phyloP scores from a whole-genome alignment of 1,140 invertebrate genomes.

The Papilio machaon region DNA sequence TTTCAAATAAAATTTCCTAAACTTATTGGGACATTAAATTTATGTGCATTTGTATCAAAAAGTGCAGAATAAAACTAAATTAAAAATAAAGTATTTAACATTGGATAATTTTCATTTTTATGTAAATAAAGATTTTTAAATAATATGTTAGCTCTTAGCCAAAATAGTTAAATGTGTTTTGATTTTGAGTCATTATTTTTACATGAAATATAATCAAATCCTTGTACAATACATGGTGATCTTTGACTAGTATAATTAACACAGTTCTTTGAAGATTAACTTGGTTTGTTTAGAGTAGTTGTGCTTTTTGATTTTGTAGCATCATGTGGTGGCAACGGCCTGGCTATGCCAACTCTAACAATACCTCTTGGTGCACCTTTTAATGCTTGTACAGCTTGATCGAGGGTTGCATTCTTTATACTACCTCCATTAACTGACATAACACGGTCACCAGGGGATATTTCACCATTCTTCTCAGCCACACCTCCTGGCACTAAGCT shows the following conservation, averaged over 20 bases:
- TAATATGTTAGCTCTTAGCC: not conserved
- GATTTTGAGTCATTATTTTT: not conserved
- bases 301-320: slow-evolving; percentile 74
- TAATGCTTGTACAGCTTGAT: slow-evolving; percentile 94
- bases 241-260: slow-evolving; percentile 76
- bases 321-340: slow-evolving; percentile 73
- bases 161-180: not conserved
- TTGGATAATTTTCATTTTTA: not conserved
- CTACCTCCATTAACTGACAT: slow-evolving; percentile 93
- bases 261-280: slow-evolving; percentile 70
- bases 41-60: not conserved
- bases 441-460: slow-evolving; percentile 95
- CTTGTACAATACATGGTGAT: slow-evolving; percentile 57
- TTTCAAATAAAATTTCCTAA: not conserved
- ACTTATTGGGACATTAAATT: not conserved
- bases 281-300: slow-evolving; percentile 70
- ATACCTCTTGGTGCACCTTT: slow-evolving; percentile 92
- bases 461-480: slow-evolving; percentile 92
- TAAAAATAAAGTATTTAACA: not conserved
- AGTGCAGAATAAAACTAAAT: not conserved
- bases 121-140: not conserved
- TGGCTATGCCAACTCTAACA: slow-evolving; percentile 88
- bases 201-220: not conserved
- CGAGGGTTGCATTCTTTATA: slow-evolving; percentile 93
- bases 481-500: slow-evolving; percentile 96